Base-by-base conservation (phyloP, 2,797 vertebrate species). In the Sphenodon punctatus region DNA sequence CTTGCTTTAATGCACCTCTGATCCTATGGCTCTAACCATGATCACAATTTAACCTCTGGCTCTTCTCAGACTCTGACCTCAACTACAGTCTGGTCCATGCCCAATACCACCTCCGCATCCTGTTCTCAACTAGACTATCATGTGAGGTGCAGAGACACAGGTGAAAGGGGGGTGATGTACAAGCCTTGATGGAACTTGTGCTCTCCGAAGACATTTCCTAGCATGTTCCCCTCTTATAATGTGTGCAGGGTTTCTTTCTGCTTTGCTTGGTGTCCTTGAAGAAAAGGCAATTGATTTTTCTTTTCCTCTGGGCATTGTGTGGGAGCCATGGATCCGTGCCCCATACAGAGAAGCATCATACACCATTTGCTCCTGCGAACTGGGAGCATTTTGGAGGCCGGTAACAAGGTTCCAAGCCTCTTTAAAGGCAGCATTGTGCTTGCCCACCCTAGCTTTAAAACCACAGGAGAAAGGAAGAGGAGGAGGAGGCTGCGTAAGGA, bases 251-350 rank as follows among this genome's bases (percentile, higher is more conserved):
- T 72, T 91, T 60, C 84, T 88, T 88, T 90, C 90, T 84, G 87
- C 78, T 70, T 89, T 92, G 55, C 81, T 77, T 56, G 60, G 66
- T 61, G 79, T 84, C 80, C 85, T 82, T 84, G 91, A 93, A 74
- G 70, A 84, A 91, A 94, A 93, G 68, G 65, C 88, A 88, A 84
- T 92, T 68, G 81, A 63, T 80, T 87, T 85, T 75, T 90, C 63
- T 41, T 88, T 70, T 83, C 90, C 87, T 88, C 77, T 86, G 64
- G 84, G 86, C 76, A 94, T 67, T 65, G 56, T 77, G 71, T 81
- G 67, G 72, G 83, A 88, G 61, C 83, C 61, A 74, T 90, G 82
- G 36, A 71, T 36, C 89, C 75, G 70, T 93, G 69, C 11, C 58
- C 79, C 83, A 81, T 42, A 32, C 0, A 2, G 82, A 78, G 75